These are phyloP conservation scores for Drosophila leonis DNA, from an alignment of 2,888 invertebrate genomes.

Conservation along the genomic window DNA sequence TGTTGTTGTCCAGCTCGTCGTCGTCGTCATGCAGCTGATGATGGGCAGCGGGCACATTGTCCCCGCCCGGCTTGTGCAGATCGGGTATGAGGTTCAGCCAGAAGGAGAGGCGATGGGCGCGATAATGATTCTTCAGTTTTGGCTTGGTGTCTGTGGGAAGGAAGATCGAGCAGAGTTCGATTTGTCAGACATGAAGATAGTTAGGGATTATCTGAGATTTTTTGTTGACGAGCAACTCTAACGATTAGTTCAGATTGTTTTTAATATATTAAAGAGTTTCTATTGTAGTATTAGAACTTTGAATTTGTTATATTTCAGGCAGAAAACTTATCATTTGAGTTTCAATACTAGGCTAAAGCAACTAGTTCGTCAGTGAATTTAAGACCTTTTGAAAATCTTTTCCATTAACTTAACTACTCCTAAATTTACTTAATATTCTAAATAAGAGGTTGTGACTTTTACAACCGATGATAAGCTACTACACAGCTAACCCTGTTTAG, in stretches of 20 bases:
- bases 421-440: neutral
- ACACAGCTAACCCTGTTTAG: neutral
- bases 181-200: too few species aligned
- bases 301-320: too few species aligned
- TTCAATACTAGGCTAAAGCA: fast-evolving
- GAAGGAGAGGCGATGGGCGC: conserved; percentile 96
- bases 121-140: conserved; percentile 96
- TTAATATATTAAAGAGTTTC: too few species aligned
- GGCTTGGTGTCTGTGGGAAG: conserved; percentile 93
- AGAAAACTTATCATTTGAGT: neutral
- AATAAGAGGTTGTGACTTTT: neutral
- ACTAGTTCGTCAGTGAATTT: neutral
- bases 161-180: neutral
- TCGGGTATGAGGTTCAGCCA: conserved; percentile 98
- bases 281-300: too few species aligned
- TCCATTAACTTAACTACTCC: neutral
- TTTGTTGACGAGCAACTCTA: too few species aligned
- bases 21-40: conserved; percentile 92
- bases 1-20: conserved; percentile 86
- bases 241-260: too few species aligned
- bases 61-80: conserved; percentile 94
- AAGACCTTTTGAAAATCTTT: neutral
- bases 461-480: neutral
- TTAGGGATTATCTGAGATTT: too few species aligned
- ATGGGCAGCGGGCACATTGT: conserved; percentile 93